Conservation (phyloP, 2,113 vertebrate genomes). For the Misgurnus mizolepis region DNA sequence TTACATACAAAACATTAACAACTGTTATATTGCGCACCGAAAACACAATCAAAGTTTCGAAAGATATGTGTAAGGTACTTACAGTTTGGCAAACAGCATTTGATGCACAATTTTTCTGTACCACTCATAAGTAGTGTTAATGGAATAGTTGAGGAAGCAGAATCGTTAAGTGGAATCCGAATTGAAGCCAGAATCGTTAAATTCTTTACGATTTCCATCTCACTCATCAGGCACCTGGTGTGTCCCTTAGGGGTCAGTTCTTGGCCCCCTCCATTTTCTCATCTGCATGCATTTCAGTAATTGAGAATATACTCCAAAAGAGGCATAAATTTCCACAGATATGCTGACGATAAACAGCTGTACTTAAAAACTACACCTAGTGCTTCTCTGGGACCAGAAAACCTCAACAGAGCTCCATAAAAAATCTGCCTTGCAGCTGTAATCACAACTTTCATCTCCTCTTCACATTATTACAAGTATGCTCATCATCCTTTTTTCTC, state of each 20-base stretch:
- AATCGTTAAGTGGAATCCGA: no score
- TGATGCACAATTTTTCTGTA: no score
- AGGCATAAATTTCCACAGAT: constrained; percentile 6
- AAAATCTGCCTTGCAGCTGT: neutral
- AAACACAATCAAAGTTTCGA: no score
- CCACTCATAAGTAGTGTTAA: no score
- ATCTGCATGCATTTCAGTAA: neutral
- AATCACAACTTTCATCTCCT: constrained; percentile 4
- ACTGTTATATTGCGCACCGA: no score
- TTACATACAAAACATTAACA: no score
- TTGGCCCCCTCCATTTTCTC: neutral
- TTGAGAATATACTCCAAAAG: constrained; percentile 5
- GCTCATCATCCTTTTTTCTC: neutral
- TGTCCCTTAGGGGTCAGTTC: constrained; percentile 11
- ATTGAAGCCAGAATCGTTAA: no score
- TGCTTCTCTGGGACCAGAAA: neutral
- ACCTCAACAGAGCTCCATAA: neutral
- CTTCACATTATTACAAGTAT: constrained; percentile 8
- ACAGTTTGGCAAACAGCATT: no score
- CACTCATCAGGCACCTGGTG: neutral
- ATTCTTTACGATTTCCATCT: no score
- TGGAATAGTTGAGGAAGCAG: no score
- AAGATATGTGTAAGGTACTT: no score
- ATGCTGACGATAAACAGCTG: constrained; percentile 1
- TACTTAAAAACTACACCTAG: neutral